Base-by-base conservation (phyloP, 2,888 invertebrate species). In the Drosophila fungiperda region DNA sequence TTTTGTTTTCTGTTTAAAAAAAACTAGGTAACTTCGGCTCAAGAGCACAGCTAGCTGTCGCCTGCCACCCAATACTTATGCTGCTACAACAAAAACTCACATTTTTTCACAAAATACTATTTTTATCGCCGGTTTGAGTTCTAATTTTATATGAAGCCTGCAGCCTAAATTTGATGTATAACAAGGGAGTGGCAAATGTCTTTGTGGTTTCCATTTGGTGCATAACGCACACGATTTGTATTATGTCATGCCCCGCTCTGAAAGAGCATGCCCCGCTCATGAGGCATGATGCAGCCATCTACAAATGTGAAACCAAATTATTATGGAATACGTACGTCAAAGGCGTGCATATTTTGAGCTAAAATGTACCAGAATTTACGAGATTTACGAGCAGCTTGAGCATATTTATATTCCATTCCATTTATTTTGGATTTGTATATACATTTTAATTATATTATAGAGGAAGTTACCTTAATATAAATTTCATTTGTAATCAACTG, bases 151-250 rank as follows among this genome's bases (percentile, higher is more conserved):
- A 26, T 55, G 67, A 63, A 59, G 74, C 53, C 59, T 58, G 59
- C 40, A 36, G 2, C 33, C 40, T 20, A 53, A 49, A 52, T 48
- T 53, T 57, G 48, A 49, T 64, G 45, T 64, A 33, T 26, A 36
- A 11, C 2, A 40, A 29, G 54, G 82, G 85, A 72, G 79, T 69
- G 81, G 65, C 66, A 54, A 50, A 57, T 61, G 62, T 32, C 59
- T 73, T 74, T 78, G 64, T 70, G 66, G 55, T 54, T 71, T 69
- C 81, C 73, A 80, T 71, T 80, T 74, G 68, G 55, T 52, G 87
- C 79, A 87, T 85, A 86, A 85, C 87, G 78, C 84, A 89, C 76
- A 62, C 49, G 69, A 76, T 53, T 73, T 73, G 54, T 66, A 15
- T 20, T 45, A 59, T 49, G 65, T 63, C 49, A 54, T 60, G 52